A percentile compares a stretch with the other conserved stretches of the same genome.
phyloP scores from a whole-genome alignment of 2,113 vertebrate species.

The Hemiprocne comata region DNA sequence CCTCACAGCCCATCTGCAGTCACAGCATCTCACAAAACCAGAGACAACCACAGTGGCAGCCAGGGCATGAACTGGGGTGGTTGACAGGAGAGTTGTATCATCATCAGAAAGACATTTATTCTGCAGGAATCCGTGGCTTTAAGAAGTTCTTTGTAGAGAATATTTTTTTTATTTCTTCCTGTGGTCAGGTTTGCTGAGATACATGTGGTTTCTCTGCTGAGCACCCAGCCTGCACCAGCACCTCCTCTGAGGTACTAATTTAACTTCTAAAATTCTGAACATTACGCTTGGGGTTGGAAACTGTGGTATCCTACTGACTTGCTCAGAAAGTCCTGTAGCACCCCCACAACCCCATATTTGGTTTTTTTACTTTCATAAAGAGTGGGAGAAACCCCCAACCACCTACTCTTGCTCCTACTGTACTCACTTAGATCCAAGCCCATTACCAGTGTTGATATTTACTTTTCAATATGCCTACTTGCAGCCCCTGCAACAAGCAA shows the following conservation, averaged over 20 bases:
- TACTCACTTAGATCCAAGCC: background rate
- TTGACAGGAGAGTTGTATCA: background rate
- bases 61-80: background rate
- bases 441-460: accelerated
- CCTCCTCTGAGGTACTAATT: background rate
- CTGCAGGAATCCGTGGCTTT: background rate
- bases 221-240: background rate
- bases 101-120: background rate
- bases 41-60: background rate
- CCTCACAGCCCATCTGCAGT: accelerated
- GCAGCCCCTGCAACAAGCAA: background rate
- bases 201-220: background rate
- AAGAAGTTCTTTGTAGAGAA: background rate
- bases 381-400: background rate
- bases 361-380: background rate
- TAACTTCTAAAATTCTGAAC: background rate
- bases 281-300: background rate
- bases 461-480: background rate
- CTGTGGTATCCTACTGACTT: background rate
- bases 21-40: background rate
- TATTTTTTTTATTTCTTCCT: accelerated
- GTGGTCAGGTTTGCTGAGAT: background rate
- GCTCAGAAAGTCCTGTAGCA: slow-evolving; percentile 1
- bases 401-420: background rate
- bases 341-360: background rate